phyloP scores from a whole-genome alignment of 2,888 invertebrate genomes.

The Mactromeris polynyma region DNA sequence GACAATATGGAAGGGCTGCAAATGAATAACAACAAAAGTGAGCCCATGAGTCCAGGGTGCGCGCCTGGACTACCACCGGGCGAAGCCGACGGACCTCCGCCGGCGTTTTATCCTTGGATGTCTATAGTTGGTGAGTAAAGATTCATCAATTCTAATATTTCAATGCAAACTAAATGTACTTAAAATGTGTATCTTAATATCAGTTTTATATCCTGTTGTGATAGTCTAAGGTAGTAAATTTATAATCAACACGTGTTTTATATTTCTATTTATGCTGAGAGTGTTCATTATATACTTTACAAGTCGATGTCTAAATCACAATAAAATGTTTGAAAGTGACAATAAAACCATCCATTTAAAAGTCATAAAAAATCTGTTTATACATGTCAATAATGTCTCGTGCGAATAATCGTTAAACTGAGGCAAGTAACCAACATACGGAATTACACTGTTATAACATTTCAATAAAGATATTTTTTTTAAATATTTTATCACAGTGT shows the following conservation, averaged over 20 bases:
- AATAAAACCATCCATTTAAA: conserved; percentile 7
- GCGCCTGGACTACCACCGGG: conserved; percentile 74
- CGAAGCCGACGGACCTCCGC: conserved; percentile 76
- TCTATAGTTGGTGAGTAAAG: conserved; percentile 83
- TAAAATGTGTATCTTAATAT: background rate
- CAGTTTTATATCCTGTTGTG: background rate
- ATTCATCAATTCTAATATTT: background rate
- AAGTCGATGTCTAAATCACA: background rate
- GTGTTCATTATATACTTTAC: background rate
- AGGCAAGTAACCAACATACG: background rate
- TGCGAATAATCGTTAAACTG: background rate
- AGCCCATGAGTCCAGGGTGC: conserved; percentile 79
- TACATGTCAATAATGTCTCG: conserved; percentile 1
- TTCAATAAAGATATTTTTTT: background rate
- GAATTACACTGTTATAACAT: background rate
- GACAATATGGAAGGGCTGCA: conserved; percentile 77
- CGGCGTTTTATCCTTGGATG: conserved; percentile 85
- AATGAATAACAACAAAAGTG: conserved; percentile 75
- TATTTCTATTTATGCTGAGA: background rate
- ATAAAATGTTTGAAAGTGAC: background rate
- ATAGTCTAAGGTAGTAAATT: background rate
- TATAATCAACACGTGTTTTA: conserved; percentile 17
- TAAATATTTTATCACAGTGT: background rate
- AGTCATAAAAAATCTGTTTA: background rate
- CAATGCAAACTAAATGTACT: background rate